A percentile compares a stretch with the other conserved stretches of the same genome.
Conservation (phyloP, 1,140 invertebrate genomes). For the Chionoecetes opilio region DNA sequence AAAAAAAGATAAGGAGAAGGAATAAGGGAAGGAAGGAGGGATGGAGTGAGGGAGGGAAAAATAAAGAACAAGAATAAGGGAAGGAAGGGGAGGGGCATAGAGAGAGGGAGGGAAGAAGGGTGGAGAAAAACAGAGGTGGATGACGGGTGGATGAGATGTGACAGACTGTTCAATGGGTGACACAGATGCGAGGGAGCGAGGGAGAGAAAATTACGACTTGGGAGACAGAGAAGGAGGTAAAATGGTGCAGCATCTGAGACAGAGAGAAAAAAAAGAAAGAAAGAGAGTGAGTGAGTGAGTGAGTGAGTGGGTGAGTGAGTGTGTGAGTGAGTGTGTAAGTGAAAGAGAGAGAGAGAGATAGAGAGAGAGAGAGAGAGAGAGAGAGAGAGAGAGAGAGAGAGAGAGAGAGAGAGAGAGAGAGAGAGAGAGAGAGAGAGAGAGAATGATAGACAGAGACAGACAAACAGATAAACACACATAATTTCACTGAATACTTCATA, state of each 20-base stretch:
- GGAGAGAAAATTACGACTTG: background rate
- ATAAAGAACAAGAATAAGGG: too few species aligned
- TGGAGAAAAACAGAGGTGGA: too few species aligned
- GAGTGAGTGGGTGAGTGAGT: too few species aligned
- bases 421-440: conserved; percentile 10
- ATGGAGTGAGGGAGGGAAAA: too few species aligned
- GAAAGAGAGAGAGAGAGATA: conserved; percentile 41
- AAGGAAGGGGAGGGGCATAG: too few species aligned
- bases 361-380: background rate
- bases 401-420: background rate
- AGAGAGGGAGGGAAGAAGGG: too few species aligned
- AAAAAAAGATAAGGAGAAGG: background rate
- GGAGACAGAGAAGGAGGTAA: background rate
- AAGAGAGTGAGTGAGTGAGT: background rate
- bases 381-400: background rate
- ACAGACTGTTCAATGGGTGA: too few species aligned
- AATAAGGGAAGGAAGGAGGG: too few species aligned
- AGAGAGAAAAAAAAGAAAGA: background rate
- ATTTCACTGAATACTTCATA: background rate
- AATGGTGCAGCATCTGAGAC: background rate
- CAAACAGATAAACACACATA: background rate
- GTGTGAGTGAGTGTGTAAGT: too few species aligned
- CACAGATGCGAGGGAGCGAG: background rate
- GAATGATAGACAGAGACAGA: background rate
- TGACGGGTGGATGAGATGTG: too few species aligned